Evolutionary conservation across 2,113 vertebrate species (phyloP), one percentile per base, ranked within the genome.

Genomic region (Pterocles burchelli): DNA sequence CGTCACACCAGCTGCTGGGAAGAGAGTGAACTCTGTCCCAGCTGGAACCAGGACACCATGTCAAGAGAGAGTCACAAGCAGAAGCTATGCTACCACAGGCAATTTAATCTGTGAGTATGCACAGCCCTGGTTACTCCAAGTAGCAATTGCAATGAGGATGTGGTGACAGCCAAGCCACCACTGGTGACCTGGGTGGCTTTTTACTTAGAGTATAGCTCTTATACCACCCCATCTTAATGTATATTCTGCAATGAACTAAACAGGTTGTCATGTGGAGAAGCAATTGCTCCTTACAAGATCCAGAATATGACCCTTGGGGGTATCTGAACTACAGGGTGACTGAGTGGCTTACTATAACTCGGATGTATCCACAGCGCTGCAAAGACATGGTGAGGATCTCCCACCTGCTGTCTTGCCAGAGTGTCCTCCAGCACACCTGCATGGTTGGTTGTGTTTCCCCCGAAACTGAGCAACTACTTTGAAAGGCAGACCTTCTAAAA

Each of bases 401-500:
- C 24, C 3, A 22, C 3, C 4, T 2, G 1, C 2, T 24, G 14
- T 22, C 25, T 5, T 85, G 61, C 17, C 29, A 41, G 38, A 9
- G 13, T 72, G 10, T 36, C 11, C 72, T 41, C 5, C 25, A 36
- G 11, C 29, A 25, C 6, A 68, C 17, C 36, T 25, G 4, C 11
- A 4, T 16, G 28, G 13, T 8, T 72, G 34, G 4, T 36, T 73
- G 22, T 63, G 28, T 21, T 80, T 80, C 19, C 18, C 3, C 24
- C 0, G 1, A 7, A 24, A 19, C 0, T 36, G 6, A 62, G 28
- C 14, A 46, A 43, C 31, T 45, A 0, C 31, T 63, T 52, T 51
- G 43, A 63, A 83, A 79, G 28, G 21, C 20, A 67, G 9, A 13
- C 13, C 24, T 49, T 83, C 33, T 20, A 38, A 51, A 67, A 46